A percentile compares a stretch with the other conserved stretches of the same genome.
Evolutionary conservation across 2,797 vertebrate genomes (phyloP).

Genomic region (Falco biarmicus): DNA sequence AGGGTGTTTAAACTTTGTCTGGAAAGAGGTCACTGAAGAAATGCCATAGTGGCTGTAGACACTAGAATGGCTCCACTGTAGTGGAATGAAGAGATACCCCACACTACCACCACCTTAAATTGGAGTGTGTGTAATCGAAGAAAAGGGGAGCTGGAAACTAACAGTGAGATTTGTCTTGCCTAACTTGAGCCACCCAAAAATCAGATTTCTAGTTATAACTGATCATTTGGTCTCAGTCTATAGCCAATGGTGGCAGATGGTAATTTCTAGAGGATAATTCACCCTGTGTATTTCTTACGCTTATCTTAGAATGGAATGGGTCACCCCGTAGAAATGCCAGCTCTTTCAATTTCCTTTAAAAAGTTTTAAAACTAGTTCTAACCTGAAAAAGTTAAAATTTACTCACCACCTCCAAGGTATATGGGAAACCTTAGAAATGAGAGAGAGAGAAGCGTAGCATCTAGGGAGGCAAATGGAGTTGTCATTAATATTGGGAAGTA

Average conservation of each 20-base stretch:
- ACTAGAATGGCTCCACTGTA: background rate
- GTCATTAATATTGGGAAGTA: background rate
- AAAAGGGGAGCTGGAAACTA: background rate
- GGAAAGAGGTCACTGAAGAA: background rate
- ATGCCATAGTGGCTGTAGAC: background rate
- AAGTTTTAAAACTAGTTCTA: background rate
- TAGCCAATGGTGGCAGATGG: background rate
- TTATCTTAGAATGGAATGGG: background rate
- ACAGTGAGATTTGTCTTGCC: background rate
- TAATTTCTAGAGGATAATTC: background rate
- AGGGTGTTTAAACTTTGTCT: background rate
- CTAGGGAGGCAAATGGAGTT: background rate
- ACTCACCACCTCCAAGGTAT: background rate
- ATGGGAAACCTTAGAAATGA: background rate
- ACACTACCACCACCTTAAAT: background rate
- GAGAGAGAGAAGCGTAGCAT: background rate
- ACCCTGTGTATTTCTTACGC: background rate
- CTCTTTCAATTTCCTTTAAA: background rate
- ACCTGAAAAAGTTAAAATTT: background rate
- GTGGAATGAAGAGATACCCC: background rate
- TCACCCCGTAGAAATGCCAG: background rate
- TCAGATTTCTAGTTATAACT: background rate
- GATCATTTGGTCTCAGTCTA: background rate
- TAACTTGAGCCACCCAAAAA: background rate
- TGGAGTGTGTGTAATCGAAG: background rate